Evolutionary conservation across 2,113 vertebrate species (phyloP), one percentile per base, ranked within the genome.

Genomic region (Ictalurus furcatus): DNA sequence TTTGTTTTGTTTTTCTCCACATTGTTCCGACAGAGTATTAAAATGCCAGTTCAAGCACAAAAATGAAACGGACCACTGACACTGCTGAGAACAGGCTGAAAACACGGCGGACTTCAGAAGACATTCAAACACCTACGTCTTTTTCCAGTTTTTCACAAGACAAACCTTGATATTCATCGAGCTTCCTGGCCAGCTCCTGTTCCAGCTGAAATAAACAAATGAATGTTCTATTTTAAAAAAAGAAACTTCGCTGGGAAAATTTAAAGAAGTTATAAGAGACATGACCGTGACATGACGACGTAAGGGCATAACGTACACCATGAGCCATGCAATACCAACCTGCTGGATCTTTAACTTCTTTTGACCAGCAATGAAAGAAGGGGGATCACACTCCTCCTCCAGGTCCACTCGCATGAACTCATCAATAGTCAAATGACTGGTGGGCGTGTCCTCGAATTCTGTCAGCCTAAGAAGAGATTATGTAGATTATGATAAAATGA

Each of bases 401-500:
- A 99, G 91, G 90, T 99, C 98, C 4, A 98, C 97, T 90, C 94
- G 97, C 98, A 99, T 99, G 90, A 99, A 99, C 92, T 99, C 98
- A 48, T 99, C 98, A 34, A 99, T 98, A 7, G 98, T 99, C 92
- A 99, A 95, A 92, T 99, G 97, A 91, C 98, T 99, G 88, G 98
- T 99, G 69, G 98, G 98, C 0, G 98, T 99, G 91, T 99, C 98
- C 92, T 99, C 98, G 90, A 99, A 99, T 91, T 99, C 98, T 0
- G 97, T 99, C 85, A 99, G 94, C 92, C 98, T 99, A 79, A 6
- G 11, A 28, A 56, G 56, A 67, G 37, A 7, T 48, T 1, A n/a
- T 44, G 58, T 37, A 17, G 3, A 85, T 54, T 3, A 40, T 16
- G 30, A 19, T 37, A 59, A 73, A 73, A 76, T 40, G 9, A 58